phyloP scores from a whole-genome alignment of 1,140 invertebrate species.

The Colletes gigas region DNA sequence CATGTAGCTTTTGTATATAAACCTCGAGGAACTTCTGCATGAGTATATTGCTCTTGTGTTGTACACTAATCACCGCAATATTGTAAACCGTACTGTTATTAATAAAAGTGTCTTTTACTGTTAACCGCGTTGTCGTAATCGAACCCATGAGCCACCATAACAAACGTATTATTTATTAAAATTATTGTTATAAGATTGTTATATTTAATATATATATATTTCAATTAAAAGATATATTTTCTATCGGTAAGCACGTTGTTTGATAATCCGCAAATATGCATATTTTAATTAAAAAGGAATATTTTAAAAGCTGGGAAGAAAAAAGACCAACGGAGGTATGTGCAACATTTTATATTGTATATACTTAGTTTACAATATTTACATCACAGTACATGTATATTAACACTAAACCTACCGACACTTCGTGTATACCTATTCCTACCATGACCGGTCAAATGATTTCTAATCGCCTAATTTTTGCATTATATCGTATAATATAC shows the following conservation, averaged over 20 bases:
- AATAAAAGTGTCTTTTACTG: constrained; percentile 70
- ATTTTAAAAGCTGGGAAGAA: neutral
- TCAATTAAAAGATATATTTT: too few species aligned
- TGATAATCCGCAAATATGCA: too few species aligned
- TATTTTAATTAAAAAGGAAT: too few species aligned
- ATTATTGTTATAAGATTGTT: too few species aligned
- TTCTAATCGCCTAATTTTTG: too few species aligned
- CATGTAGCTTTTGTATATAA: constrained; percentile 65
- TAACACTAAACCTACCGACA: too few species aligned
- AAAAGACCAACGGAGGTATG: constrained; percentile 29
- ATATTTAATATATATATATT: too few species aligned
- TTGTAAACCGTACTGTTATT: constrained; percentile 68
- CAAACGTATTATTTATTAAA: neutral
- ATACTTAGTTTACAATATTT: constrained; percentile 76
- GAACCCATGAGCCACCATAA: too few species aligned
- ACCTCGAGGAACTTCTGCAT: constrained; percentile 18
- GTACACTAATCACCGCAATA: constrained; percentile 56
- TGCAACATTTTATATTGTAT: constrained; percentile 66
- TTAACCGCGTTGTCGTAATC: constrained; percentile 24
- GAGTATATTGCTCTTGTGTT: constrained; percentile 34
- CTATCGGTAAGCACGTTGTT: too few species aligned
- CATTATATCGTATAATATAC: too few species aligned
- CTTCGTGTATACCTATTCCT: too few species aligned
- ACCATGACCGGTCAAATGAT: too few species aligned
- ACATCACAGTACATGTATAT: constrained; percentile 69